These are phyloP conservation scores for Rhabdophis nuchalis DNA, from an alignment of 2,797 vertebrate genomes.

Conservation along the genomic window DNA sequence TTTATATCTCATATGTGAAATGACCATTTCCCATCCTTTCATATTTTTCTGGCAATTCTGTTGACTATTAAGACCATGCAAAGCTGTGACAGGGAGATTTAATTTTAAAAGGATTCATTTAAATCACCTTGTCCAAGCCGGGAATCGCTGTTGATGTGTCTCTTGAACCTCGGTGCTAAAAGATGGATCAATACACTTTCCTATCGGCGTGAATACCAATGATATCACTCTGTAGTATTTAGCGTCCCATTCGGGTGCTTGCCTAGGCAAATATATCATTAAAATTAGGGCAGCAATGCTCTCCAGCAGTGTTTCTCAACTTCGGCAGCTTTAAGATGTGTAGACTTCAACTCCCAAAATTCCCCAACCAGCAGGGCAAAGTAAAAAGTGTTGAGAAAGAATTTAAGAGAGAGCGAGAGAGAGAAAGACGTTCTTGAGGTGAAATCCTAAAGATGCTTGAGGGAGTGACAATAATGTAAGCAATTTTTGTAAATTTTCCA, in stretches of 20 bases:
- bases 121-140: neutral
- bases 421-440: neutral
- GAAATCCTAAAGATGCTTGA: conserved; percentile 4
- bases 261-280: neutral
- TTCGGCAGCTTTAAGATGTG: neutral
- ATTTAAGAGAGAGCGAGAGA: no score
- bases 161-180: neutral
- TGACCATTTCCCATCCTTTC: neutral
- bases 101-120: neutral
- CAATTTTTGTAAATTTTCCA: conserved; percentile 14
- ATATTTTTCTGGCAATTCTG: neutral
- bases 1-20: neutral
- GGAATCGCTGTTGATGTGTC: neutral
- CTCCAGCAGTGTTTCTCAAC: neutral
- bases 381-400: neutral
- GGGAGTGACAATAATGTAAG: neutral
- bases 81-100: neutral
- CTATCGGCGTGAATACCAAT: neutral
- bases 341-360: neutral
- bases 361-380: neutral
- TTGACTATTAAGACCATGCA: neutral
- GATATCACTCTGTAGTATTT: neutral
- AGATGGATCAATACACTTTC: neutral
- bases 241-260: neutral
- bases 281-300: neutral